Evolutionary conservation across 2,113 vertebrate species (phyloP).

Genomic region (Protomyctophum bolini): DNA sequence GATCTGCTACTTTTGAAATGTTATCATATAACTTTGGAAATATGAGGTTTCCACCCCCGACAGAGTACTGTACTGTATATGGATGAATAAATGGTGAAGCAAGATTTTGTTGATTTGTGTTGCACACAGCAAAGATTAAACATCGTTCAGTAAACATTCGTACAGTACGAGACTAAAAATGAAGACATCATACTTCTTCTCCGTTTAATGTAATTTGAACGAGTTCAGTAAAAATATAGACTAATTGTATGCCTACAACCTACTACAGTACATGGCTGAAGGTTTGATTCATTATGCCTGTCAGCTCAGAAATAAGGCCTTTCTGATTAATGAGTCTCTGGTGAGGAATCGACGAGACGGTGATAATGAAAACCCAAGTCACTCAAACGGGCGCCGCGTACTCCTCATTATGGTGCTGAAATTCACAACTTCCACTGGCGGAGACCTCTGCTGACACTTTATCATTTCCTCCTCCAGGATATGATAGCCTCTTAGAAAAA

Average conservation of each 20-base stretch:
- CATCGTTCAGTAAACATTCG: too few species aligned
- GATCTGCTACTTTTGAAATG: too few species aligned
- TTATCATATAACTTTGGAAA: background rate
- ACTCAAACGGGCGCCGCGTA: slow-evolving; percentile 37
- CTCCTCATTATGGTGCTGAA: slow-evolving; percentile 31
- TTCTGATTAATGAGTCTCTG: background rate
- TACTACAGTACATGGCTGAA: background rate
- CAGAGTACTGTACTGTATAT: background rate
- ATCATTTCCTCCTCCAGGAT: slow-evolving; percentile 47
- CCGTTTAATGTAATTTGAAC: background rate
- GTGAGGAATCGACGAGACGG: slow-evolving; percentile 24
- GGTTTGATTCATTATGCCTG: slow-evolving; percentile 17
- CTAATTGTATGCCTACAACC: too few species aligned
- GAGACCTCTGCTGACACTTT: background rate
- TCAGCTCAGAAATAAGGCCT: slow-evolving; percentile 6
- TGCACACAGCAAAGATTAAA: slow-evolving; percentile 14
- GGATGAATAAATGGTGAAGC: slow-evolving; percentile 9
- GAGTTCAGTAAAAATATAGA: background rate
- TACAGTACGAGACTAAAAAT: background rate
- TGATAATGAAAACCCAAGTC: slow-evolving; percentile 33
- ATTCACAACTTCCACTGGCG: slow-evolving; percentile 34
- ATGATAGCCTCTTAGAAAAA: slow-evolving; percentile 26
- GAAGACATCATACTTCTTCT: background rate
- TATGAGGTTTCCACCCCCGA: background rate
- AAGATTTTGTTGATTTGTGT: background rate